A percentile compares a stretch with the other conserved stretches of the same genome.
These are phyloP conservation scores for Basileuterus tristriatus DNA, from an alignment of 2,797 vertebrate species.

Conservation along the genomic window DNA sequence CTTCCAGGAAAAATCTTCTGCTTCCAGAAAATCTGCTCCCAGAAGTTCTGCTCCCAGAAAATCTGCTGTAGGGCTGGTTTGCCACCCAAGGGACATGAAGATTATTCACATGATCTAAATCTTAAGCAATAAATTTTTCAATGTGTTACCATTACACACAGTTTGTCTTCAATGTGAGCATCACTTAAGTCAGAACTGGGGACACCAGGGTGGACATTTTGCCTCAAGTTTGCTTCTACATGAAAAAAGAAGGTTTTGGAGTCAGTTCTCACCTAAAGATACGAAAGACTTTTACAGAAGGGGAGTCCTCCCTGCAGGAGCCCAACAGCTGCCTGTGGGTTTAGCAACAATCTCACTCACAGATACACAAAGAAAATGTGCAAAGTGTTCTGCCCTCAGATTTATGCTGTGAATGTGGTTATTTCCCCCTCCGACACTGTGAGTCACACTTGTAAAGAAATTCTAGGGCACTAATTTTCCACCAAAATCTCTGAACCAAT, in stretches of 20 bases:
- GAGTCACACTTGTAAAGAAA: not conserved
- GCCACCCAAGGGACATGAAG: rapidly evolving
- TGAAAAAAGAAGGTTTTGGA: not conserved
- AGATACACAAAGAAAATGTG: not conserved
- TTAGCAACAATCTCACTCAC: not conserved
- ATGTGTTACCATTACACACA: rapidly evolving
- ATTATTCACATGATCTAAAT: not conserved
- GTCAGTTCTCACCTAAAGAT: not conserved
- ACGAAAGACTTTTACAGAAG: not conserved
- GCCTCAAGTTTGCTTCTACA: not conserved
- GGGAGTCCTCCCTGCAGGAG: not conserved
- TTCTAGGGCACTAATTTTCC: not conserved
- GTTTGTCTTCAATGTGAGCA: not conserved
- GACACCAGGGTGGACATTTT: not conserved
- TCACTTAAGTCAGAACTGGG: not conserved
- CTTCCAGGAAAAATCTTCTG: not conserved
- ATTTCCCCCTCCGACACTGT: not conserved
- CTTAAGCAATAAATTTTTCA: not conserved
- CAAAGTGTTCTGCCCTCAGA: not conserved
- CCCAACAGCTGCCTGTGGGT: not conserved
- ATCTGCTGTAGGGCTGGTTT: not conserved
- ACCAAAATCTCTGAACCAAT: not conserved
- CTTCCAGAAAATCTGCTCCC: not conserved
- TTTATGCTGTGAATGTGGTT: not conserved
- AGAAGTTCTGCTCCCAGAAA: not conserved